phyloP scores from a whole-genome alignment of 2,888 invertebrate genomes.

The Chloroclysta siterata region DNA sequence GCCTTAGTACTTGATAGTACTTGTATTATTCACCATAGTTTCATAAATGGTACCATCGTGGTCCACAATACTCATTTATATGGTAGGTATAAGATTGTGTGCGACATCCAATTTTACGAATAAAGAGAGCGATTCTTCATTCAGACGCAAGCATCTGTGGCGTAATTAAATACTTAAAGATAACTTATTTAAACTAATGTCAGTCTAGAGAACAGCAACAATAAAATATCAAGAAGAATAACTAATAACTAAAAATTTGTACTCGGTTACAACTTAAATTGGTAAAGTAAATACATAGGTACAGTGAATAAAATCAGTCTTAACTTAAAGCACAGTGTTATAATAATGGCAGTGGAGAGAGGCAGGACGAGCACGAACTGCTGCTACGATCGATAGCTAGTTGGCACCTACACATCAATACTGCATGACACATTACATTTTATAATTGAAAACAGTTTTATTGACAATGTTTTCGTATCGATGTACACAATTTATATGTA shows the following conservation, averaged over 20 bases:
- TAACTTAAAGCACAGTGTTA: conserved; percentile 40
- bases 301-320: conserved; percentile 67
- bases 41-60: no score
- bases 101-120: neutral
- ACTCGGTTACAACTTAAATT: conserved; percentile 61
- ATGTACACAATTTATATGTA: no score
- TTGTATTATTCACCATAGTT: no score
- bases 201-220: conserved; percentile 49
- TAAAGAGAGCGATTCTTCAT: neutral
- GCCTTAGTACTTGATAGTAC: no score
- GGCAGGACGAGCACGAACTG: neutral
- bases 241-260: conserved; percentile 60
- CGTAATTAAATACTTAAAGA: neutral
- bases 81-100: neutral
- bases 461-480: no score
- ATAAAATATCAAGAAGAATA: conserved; percentile 42
- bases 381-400: no score
- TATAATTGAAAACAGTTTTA: no score
- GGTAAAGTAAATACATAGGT: conserved; percentile 45
- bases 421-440: no score
- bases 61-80: no score
- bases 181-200: conserved; percentile 40
- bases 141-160: neutral
- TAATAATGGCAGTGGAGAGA: conserved; percentile 2
- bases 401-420: no score